These are phyloP conservation scores for Tinea trinotella DNA, from an alignment of 2,888 invertebrate genomes.

Conservation along the genomic window DNA sequence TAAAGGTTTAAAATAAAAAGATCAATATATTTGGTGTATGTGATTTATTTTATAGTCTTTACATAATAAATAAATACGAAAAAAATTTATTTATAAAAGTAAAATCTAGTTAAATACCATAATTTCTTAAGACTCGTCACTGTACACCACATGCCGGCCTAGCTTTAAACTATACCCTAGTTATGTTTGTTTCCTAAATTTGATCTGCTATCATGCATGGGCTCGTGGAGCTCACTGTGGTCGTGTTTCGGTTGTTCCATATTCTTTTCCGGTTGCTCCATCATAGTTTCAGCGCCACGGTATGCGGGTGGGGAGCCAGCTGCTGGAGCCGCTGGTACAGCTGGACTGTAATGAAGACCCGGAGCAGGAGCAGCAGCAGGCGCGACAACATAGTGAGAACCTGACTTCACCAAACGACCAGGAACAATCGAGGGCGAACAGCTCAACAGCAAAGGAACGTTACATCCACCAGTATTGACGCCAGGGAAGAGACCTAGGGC, in stretches of 20 bases:
- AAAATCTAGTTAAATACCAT: not conserved
- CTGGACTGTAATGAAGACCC: no score
- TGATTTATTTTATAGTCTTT: not conserved
- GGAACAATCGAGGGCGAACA: constrained; percentile 51
- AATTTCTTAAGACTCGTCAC: not conserved
- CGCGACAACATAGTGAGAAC: constrained; percentile 27
- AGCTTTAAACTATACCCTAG: not conserved
- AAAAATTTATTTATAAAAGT: not conserved
- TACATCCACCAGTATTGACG: constrained; percentile 43
- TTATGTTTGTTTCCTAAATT: not conserved
- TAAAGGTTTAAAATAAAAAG: not conserved
- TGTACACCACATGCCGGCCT: no score
- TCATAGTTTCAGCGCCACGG: not conserved
- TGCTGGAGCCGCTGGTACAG: constrained; percentile 17
- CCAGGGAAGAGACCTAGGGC: constrained; percentile 50
- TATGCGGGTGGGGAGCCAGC: not conserved
- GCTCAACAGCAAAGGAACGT: constrained; percentile 51
- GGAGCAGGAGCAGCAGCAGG: constrained; percentile 21
- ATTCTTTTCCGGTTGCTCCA: not conserved
- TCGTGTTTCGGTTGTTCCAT: not conserved
- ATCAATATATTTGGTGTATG: not conserved
- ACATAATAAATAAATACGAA: no score
- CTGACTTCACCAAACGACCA: constrained; percentile 38
- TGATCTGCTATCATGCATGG: not conserved
- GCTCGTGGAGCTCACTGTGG: not conserved